Base-by-base conservation (phyloP, 2,113 vertebrate genomes). In the Corythornis cristatus region DNA sequence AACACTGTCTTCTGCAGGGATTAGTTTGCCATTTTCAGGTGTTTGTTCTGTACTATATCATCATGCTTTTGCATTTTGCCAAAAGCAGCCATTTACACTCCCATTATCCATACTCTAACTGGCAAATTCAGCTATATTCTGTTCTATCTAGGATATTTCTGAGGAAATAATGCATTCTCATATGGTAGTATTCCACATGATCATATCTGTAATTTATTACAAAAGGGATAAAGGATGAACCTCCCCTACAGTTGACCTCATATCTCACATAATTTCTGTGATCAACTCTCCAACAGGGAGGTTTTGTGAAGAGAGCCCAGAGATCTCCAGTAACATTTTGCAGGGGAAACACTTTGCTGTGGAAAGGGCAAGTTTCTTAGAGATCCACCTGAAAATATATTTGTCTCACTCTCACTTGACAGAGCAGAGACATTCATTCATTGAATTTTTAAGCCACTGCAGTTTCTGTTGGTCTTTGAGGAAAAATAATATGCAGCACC, bases 401-500 rank as follows among this genome's bases (percentile, higher is more conserved):
- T 81, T 20, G 3, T n/a, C 23, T 61, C 31, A 45, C 53, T 60
- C 8, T 45, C 35, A 17, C 35, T 37, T 88, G 72, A 20, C 66
- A 46, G 65, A 56, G 45, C 18, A 75, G 82, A 31, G 45, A 46
- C 93, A 80, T 50, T 45, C 16, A 54, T 85, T 86, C 68, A 61
- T 51, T 46, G 82, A 74, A 72, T 95, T 73, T 95, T 88, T 94
- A 83, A 85, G 62, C 86, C 66, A 65, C 67, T 58, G 31, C 81
- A 85, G 56, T 90, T 93, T 93, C 88, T 93, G 5, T 4, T 61
- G 61, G 48, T 43, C 56, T 95, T 89, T 57, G 58, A 89, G 23
- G 11, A 40, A 87, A 93, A 93, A 93, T 90, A 88, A 71, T 29
- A 56, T 6, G 53, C 56, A 84, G 67, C 64, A 83, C 7, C n/a